Evolutionary conservation across 2,797 vertebrate genomes (phyloP).

Genomic region (Phoebastria nigripes): DNA sequence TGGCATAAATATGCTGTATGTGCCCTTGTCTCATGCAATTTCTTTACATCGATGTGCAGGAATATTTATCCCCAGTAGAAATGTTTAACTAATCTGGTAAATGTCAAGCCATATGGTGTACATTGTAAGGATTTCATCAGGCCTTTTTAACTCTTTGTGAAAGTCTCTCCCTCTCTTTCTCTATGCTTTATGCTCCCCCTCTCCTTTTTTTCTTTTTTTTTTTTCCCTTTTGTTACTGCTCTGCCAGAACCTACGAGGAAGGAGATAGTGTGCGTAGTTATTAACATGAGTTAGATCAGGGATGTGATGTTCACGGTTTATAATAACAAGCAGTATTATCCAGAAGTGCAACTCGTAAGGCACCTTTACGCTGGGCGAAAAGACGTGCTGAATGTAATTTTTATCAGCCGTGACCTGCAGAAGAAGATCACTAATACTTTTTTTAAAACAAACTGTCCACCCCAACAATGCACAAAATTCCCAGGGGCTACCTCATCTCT

Average conservation of each 20-base stretch:
- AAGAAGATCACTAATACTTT: constrained; percentile 15
- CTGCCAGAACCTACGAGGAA: constrained; percentile 11
- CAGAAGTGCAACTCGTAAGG: constrained; percentile 3
- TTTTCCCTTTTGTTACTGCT: constrained; percentile 22
- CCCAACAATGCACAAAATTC: constrained; percentile 32
- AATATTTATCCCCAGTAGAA: constrained; percentile 81
- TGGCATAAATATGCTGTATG: constrained; percentile 70
- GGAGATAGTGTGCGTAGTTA: not conserved
- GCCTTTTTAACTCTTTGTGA: constrained; percentile 76
- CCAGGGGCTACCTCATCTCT: constrained; percentile 53
- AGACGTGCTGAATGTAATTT: not conserved
- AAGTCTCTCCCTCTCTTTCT: constrained; percentile 47
- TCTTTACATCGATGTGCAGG: constrained; percentile 74
- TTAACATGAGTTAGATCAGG: not conserved
- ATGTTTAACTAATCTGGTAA: constrained; percentile 83
- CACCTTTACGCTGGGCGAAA: not conserved
- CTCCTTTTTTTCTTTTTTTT: not conserved
- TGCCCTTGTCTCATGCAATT: constrained; percentile 76
- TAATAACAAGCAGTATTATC: constrained; percentile 14
- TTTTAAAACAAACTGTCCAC: constrained; percentile 17
- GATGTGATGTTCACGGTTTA: not conserved
- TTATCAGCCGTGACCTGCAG: constrained; percentile 33
- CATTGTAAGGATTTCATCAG: constrained; percentile 77
- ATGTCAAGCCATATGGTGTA: constrained; percentile 81
- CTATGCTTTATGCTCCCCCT: not conserved